A percentile compares a stretch with the other conserved stretches of the same genome.
Evolutionary conservation across 2,113 vertebrate genomes (phyloP).

Genomic region (Siphamia tubifer): DNA sequence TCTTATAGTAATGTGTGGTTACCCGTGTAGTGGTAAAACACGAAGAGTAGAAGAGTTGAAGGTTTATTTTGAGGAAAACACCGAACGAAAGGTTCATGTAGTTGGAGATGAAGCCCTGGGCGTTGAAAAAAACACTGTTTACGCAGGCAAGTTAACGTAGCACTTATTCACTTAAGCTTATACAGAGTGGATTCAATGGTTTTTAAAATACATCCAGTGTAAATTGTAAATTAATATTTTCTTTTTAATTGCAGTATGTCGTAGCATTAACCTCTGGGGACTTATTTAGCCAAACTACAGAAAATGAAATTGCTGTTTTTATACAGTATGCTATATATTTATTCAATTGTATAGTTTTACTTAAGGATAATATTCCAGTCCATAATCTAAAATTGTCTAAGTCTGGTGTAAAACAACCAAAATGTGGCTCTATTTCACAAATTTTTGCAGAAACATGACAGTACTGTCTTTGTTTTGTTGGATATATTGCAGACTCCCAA

Average conservation of each 20-base stretch:
- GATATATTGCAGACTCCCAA: conserved; percentile 75
- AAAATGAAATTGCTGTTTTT: neutral
- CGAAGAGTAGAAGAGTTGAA: conserved; percentile 82
- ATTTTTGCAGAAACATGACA: neutral
- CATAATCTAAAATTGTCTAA: no score
- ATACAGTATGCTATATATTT: neutral
- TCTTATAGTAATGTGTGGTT: conserved; percentile 86
- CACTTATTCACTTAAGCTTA: no score
- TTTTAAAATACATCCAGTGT: no score
- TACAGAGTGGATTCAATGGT: no score
- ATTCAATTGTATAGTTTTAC: no score
- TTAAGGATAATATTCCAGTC: no score
- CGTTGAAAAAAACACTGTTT: conserved; percentile 75
- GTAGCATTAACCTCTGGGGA: no score
- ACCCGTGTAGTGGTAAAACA: conserved; percentile 89
- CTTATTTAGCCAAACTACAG: no score
- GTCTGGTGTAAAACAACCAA: no score
- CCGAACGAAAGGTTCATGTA: conserved; percentile 71
- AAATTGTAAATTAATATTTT: no score
- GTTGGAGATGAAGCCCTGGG: conserved; percentile 77
- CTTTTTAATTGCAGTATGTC: no score
- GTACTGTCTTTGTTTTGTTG: neutral
- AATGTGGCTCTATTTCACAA: no score
- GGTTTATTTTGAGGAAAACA: conserved; percentile 69
- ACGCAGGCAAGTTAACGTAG: conserved; percentile 72